These are phyloP conservation scores for Trematomus loennbergii DNA, from an alignment of 2,113 vertebrate genomes.

Conservation along the genomic window DNA sequence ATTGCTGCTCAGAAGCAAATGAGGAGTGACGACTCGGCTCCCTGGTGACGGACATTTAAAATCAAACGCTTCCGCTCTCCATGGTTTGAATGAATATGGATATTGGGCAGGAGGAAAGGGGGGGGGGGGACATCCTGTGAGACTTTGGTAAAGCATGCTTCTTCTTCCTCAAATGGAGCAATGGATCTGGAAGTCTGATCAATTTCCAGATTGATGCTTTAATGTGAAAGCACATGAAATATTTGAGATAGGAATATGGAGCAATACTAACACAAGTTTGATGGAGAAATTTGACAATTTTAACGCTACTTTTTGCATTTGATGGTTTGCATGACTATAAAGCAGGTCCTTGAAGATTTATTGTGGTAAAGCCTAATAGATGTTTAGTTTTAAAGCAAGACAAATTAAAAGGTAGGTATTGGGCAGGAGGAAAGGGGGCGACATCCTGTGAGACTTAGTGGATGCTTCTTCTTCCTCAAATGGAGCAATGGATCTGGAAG, in stretches of 20 bases:
- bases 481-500: background rate
- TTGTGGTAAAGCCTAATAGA: background rate
- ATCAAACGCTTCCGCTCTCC: conserved; percentile 32
- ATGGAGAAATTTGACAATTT: conserved; percentile 13
- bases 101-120: background rate
- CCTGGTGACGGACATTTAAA: conserved; percentile 41
- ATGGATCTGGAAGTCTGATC: conserved; percentile 11
- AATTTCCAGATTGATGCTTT: conserved; percentile 32
- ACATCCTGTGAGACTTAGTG: conserved; percentile 24
- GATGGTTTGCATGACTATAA: background rate
- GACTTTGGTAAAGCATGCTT: no score
- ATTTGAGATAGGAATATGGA: background rate
- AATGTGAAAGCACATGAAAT: conserved; percentile 9
- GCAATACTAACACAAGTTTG: conserved; percentile 16
- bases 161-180: conserved; percentile 1
- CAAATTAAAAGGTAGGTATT: no score
- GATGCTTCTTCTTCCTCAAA: conserved; percentile 14
- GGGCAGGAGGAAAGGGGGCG: no score
- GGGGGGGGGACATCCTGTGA: conserved; percentile 16
- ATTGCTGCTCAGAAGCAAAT: conserved; percentile 52
- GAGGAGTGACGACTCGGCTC: conserved; percentile 52
- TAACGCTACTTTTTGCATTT: background rate
- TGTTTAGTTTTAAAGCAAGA: background rate
- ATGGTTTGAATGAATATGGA: conserved; percentile 27
- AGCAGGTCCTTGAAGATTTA: background rate